Evolutionary conservation across 1,140 invertebrate genomes (phyloP).

Genomic region (Halyomorpha halys): DNA sequence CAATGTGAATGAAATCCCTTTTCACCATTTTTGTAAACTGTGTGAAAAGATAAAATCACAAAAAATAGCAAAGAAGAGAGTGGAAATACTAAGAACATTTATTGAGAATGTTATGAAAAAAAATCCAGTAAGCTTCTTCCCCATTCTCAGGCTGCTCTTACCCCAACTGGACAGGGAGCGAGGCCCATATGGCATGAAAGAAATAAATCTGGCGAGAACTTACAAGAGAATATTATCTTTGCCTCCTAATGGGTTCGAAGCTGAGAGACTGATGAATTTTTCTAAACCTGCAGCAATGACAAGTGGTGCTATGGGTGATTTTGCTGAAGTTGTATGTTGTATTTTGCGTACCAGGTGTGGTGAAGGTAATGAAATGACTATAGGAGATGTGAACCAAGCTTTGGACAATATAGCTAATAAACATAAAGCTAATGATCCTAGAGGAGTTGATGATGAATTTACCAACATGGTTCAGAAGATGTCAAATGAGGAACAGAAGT

Average conservation of each 20-base stretch:
- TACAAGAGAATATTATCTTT: slow-evolving; percentile 59
- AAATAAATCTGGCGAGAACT: slow-evolving; percentile 50
- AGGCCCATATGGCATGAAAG: slow-evolving; percentile 53
- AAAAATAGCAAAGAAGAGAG: slow-evolving; percentile 38
- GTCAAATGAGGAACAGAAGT: slow-evolving; percentile 70
- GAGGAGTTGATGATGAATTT: slow-evolving; percentile 43
- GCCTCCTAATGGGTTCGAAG: slow-evolving; percentile 51
- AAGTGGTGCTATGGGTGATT: slow-evolving; percentile 47
- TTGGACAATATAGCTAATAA: slow-evolving; percentile 56
- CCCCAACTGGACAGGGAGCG: slow-evolving; percentile 55
- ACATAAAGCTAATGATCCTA: slow-evolving; percentile 34
- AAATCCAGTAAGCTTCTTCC: slow-evolving; percentile 47
- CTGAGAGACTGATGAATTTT: slow-evolving; percentile 50
- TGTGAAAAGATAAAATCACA: slow-evolving; percentile 44
- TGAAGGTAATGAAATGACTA: slow-evolving; percentile 39
- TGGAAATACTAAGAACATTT: slow-evolving; percentile 42
- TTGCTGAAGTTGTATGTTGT: slow-evolving; percentile 58
- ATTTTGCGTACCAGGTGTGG: slow-evolving; percentile 55
- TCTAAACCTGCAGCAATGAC: slow-evolving; percentile 39
- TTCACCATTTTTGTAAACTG: slow-evolving; percentile 36
- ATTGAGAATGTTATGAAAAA: slow-evolving; percentile 40
- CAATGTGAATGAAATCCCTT: no score
- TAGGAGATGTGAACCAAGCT: slow-evolving; percentile 55
- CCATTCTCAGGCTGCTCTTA: slow-evolving; percentile 58
- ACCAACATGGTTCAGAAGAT: slow-evolving; percentile 45